Evolutionary conservation across 1,140 invertebrate genomes (phyloP).

Genomic region (Aleiodes sp.): DNA sequence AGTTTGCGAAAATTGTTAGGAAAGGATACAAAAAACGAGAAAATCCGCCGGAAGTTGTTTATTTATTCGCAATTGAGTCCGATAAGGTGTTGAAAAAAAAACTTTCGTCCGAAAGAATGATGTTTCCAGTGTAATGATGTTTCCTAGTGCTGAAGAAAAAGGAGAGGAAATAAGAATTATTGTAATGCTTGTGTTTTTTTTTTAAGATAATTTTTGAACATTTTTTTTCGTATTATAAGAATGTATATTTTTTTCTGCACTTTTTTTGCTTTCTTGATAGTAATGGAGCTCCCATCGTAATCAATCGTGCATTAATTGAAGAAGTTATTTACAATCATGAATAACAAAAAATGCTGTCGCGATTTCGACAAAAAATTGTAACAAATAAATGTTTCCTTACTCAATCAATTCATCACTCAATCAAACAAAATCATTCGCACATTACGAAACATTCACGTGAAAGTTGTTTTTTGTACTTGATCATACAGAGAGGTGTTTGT

Average conservation of each 20-base stretch:
- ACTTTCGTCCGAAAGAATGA: no score
- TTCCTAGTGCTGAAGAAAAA: not conserved
- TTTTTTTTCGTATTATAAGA: slow-evolving; percentile 58
- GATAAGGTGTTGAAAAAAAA: no score
- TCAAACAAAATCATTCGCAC: slow-evolving; percentile 32
- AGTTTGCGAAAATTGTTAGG: no score
- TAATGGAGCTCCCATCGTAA: slow-evolving; percentile 60
- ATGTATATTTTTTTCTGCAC: slow-evolving; percentile 57
- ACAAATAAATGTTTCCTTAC: slow-evolving; percentile 28
- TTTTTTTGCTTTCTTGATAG: slow-evolving; percentile 50
- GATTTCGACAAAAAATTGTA: slow-evolving; percentile 13
- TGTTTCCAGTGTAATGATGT: no score
- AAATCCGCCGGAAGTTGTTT: no score
- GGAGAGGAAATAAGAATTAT: not conserved
- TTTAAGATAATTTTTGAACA: not conserved
- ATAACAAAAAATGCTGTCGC: slow-evolving; percentile 55
- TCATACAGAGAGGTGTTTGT: slow-evolving; percentile 18
- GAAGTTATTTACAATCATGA: slow-evolving; percentile 65
- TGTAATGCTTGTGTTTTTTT: not conserved
- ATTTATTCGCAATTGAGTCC: no score
- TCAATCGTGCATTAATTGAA: slow-evolving; percentile 63
- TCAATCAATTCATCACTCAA: slow-evolving; percentile 28
- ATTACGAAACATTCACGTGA: slow-evolving; percentile 8
- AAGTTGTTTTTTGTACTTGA: slow-evolving; percentile 46
- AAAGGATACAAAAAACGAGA: no score